Conservation (phyloP, 2,113 vertebrate species). For the Gallinago jamesoni region DNA sequence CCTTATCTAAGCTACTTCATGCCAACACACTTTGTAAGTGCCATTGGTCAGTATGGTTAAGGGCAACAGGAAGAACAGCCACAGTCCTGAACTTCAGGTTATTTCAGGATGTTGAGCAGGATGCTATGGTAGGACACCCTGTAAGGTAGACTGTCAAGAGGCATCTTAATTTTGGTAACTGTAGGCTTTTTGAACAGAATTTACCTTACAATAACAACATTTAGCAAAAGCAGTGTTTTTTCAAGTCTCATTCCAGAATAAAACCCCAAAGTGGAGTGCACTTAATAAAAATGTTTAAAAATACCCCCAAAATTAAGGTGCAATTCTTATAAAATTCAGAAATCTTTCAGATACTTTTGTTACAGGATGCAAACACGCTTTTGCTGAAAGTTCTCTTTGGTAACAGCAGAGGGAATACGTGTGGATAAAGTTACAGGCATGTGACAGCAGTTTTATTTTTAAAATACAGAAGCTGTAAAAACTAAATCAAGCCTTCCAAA, state of each 20-base stretch:
- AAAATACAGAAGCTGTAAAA: background rate
- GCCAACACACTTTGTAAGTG: background rate
- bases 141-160: background rate
- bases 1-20: background rate
- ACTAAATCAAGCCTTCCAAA: background rate
- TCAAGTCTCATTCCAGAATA: background rate
- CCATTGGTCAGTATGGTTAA: background rate
- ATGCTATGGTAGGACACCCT: background rate
- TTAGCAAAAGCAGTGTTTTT: background rate
- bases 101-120: background rate
- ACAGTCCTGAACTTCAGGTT: background rate
- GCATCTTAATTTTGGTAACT: background rate
- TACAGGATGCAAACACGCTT: background rate
- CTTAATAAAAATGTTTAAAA: background rate
- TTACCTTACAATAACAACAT: background rate
- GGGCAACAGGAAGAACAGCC: background rate
- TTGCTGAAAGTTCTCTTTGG: background rate
- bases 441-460: background rate
- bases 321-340: background rate
- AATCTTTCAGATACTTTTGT: background rate
- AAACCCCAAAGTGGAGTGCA: background rate
- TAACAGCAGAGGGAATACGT: background rate
- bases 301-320: background rate
- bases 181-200: background rate
- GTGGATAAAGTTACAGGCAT: background rate